Conservation (phyloP, 2,797 vertebrate genomes). For the Rhinella marina region DNA sequence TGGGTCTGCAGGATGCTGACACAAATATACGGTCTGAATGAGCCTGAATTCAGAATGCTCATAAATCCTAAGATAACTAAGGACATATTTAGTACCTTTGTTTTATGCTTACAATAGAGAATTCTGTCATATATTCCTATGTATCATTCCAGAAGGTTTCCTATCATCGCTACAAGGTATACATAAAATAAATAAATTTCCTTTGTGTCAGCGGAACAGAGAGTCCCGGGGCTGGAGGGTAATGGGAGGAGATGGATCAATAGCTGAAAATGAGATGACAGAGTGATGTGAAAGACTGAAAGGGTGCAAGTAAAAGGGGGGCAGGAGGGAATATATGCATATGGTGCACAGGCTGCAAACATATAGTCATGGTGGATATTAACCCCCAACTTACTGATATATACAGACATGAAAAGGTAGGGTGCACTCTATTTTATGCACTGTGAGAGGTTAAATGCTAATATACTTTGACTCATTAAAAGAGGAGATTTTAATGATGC, state of each 20-base stretch:
- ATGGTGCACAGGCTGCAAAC: not conserved
- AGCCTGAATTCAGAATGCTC: not conserved
- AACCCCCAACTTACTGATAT: rapidly evolving
- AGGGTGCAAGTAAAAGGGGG: not conserved
- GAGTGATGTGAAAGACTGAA: constrained; percentile 68
- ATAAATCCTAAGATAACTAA: not conserved
- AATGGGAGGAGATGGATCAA: constrained; percentile 66
- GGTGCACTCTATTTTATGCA: not conserved
- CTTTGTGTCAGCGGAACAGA: constrained; percentile 44
- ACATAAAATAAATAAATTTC: constrained; percentile 49
- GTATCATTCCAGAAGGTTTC: constrained; percentile 23
- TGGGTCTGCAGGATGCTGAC: too few species aligned
- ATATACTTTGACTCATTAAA: constrained; percentile 43
- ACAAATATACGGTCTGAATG: not conserved
- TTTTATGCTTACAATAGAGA: constrained; percentile 3
- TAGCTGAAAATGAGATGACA: constrained; percentile 75
- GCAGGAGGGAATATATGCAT: not conserved
- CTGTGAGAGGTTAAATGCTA: constrained; percentile 52
- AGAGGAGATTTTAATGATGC: constrained; percentile 52
- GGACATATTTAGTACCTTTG: constrained; percentile 5
- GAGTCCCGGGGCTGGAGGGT: constrained; percentile 31
- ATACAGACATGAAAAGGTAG: not conserved
- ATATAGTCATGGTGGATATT: not conserved
- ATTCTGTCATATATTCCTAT: constrained; percentile 34
- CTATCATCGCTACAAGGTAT: constrained; percentile 39